Conservation (phyloP, 2,113 vertebrate genomes). For the Ictidomys tridecemlineatus region DNA sequence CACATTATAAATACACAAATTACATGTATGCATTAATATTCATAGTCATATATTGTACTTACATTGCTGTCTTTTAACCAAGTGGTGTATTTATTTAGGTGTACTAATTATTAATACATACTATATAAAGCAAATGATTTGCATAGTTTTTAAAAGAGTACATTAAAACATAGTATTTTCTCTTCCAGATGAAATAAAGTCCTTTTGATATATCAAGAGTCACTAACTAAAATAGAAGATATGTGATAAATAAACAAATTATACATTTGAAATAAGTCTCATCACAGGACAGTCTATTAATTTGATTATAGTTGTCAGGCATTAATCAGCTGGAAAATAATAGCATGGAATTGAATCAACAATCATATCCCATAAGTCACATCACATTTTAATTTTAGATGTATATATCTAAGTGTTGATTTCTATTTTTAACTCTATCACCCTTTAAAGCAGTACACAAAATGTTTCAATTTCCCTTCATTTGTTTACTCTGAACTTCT, state of each 20-base stretch:
- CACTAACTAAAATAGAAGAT: conserved; percentile 49
- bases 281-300: neutral
- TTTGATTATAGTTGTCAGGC: conserved; percentile 34
- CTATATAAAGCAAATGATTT: neutral
- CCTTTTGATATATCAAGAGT: neutral
- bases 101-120: neutral
- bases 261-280: conserved; percentile 8
- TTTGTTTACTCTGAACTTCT: neutral
- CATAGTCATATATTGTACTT: neutral
- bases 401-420: neutral
- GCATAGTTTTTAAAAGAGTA: neutral
- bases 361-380: neutral
- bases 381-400: conserved; percentile 35
- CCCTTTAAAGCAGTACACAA: neutral
- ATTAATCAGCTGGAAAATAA: conserved; percentile 9
- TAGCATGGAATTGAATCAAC: neutral
- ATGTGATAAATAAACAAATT: conserved; percentile 60
- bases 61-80: neutral
- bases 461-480: neutral
- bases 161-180: neutral
- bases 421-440: conserved; percentile 36
- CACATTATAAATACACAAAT: neutral
- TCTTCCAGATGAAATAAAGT: conserved; percentile 14
- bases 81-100: conserved; percentile 20
- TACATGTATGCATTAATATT: neutral